Evolutionary conservation across 2,888 invertebrate genomes (phyloP).

Genomic region (Scaptomyza reducta): DNA sequence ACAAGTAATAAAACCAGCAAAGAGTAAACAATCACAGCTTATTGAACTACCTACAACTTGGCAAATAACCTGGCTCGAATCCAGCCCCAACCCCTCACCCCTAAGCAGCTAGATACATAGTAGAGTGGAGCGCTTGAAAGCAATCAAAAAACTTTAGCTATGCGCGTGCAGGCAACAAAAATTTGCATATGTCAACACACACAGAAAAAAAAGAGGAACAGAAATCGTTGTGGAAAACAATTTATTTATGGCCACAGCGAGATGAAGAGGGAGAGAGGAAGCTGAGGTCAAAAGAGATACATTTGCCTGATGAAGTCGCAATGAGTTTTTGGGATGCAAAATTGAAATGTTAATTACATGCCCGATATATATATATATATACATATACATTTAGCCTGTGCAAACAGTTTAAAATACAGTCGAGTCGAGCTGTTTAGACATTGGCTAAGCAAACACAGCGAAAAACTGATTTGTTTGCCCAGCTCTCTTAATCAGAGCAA

Average conservation of each 20-base stretch:
- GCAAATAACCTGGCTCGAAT: conserved; percentile 43
- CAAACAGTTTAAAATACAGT: conserved; percentile 78
- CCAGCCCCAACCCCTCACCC: not conserved
- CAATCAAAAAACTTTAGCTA: conserved; percentile 65
- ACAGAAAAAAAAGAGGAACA: conserved; percentile 40
- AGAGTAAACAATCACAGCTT: conserved; percentile 52
- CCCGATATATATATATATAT: conserved; percentile 14
- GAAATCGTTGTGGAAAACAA: conserved; percentile 60
- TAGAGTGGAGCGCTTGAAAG: conserved; percentile 50
- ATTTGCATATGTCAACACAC: conserved; percentile 77
- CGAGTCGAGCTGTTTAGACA: conserved; percentile 69
- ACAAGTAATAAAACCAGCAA: conserved; percentile 47
- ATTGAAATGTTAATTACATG: conserved; percentile 78
- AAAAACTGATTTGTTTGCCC: conserved; percentile 69
- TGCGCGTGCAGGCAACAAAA: conserved; percentile 54
- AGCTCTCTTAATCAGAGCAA: conserved; percentile 74
- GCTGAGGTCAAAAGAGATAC: conserved; percentile 66
- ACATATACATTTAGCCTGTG: not conserved
- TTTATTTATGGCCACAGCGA: conserved; percentile 63
- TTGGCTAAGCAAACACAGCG: conserved; percentile 68
- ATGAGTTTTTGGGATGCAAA: conserved; percentile 30
- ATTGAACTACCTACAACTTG: conserved; percentile 46
- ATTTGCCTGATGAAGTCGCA: conserved; percentile 54
- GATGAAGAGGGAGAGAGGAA: not conserved
- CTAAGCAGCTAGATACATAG: conserved; percentile 10